phyloP scores from a whole-genome alignment of 2,113 vertebrate genomes.

The Chelonoidis abingdonii region DNA sequence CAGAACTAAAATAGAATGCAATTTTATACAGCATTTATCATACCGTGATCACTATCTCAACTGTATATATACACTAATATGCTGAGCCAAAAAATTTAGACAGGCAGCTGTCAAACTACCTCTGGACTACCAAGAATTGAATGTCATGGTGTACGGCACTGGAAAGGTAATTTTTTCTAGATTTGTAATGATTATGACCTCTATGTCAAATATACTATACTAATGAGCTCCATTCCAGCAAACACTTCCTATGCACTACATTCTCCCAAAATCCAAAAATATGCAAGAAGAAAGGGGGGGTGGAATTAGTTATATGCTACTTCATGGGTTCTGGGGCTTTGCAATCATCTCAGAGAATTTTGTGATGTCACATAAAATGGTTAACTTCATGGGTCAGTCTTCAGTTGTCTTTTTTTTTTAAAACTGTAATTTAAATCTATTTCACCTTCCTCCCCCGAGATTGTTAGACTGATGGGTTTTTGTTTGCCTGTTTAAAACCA shows the following conservation, averaged over 20 bases:
- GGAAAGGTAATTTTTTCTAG: background rate
- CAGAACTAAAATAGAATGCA: background rate
- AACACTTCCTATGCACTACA: background rate
- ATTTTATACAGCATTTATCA: background rate
- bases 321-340: accelerated
- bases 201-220: background rate
- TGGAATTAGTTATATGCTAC: background rate
- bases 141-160: background rate
- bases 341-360: background rate
- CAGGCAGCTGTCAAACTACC: background rate
- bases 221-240: background rate
- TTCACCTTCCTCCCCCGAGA: accelerated
- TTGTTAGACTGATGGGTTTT: background rate
- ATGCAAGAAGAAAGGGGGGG: background rate
- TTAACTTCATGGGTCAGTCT: background rate
- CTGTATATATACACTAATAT: background rate
- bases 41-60: background rate
- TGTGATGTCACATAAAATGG: accelerated
- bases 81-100: background rate
- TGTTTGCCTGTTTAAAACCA: background rate
- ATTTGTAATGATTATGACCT: background rate
- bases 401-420: background rate
- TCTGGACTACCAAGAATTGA: background rate
- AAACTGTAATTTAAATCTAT: background rate
- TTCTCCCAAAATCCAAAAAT: background rate